A percentile compares a stretch with the other conserved stretches of the same genome.
phyloP scores from a whole-genome alignment of 2,113 vertebrate genomes.

The Nothobranchius kuhntae region DNA sequence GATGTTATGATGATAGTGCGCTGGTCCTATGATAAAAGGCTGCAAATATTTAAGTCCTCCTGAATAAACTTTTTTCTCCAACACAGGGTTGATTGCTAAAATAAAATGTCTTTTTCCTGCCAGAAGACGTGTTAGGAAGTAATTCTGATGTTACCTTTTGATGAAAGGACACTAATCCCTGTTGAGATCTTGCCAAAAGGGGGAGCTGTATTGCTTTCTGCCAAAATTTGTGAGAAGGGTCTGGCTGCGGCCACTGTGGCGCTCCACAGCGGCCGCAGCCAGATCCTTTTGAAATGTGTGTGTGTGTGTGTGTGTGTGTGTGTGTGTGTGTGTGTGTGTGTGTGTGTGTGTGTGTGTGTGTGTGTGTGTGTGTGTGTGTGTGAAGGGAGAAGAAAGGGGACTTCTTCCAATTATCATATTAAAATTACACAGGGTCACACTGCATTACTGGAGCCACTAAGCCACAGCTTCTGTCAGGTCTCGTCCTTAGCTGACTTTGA shows the following conservation, averaged over 20 bases:
- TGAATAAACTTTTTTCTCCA: conserved; percentile 55
- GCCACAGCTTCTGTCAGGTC: conserved; percentile 29
- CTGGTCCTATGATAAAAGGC: background rate
- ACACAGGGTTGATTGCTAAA: conserved; percentile 29
- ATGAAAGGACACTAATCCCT: conserved; percentile 28
- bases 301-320: conserved; percentile 8
- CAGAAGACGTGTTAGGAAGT: conserved; percentile 17
- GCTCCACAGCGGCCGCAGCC: no score
- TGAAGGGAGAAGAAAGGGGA: conserved; percentile 18
- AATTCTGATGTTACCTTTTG: conserved; percentile 16
- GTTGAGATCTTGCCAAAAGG: conserved; percentile 62
- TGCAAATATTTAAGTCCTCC: background rate
- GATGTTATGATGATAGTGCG: background rate
- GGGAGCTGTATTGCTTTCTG: conserved; percentile 72
- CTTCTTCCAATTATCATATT: conserved; percentile 66
- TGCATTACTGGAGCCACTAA: conserved; percentile 50
- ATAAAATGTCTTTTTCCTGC: conserved; percentile 20
- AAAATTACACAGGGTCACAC: conserved; percentile 66
- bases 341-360: background rate
- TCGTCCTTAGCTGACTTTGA: conserved; percentile 70
- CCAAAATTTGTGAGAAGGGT: conserved; percentile 27
- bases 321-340: background rate
- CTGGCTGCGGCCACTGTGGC: no score
- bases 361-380: background rate
- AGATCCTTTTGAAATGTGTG: no score